Evolutionary conservation across 2,797 vertebrate genomes (phyloP).

Genomic region (Vespertilio murinus): DNA sequence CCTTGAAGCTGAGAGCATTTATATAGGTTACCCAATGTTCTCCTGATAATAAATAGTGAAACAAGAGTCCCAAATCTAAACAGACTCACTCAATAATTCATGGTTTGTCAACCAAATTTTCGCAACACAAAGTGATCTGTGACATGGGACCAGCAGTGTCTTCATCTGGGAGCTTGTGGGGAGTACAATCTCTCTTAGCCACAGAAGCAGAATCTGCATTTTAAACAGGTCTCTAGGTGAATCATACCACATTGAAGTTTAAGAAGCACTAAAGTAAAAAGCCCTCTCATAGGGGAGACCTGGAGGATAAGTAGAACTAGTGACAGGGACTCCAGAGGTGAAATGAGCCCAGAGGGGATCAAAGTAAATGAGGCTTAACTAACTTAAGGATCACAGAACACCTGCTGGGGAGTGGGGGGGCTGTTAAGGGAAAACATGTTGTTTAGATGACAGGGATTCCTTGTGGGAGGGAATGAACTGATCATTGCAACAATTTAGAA

Average conservation of each 20-base stretch:
- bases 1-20: constrained; percentile 45
- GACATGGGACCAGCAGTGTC: not conserved
- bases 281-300: too few species aligned
- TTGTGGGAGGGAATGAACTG: not conserved
- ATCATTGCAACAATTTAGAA: not conserved
- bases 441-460: not conserved
- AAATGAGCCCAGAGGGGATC: not conserved
- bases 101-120: not conserved
- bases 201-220: not conserved
- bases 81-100: not conserved
- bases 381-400: not conserved
- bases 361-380: not conserved
- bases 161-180: not conserved
- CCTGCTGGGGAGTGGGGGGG: too few species aligned
- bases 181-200: not conserved
- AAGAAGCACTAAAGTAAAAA: constrained; percentile 7
- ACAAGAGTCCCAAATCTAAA: constrained; percentile 47
- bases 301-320: not conserved
- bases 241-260: not conserved
- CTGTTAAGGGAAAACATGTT: not conserved
- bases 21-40: constrained; percentile 26
- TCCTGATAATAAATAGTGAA: constrained; percentile 23
- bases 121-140: not conserved
- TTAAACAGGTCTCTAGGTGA: not conserved
- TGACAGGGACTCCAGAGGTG: not conserved